phyloP scores from a whole-genome alignment of 2,113 vertebrate species.

The Paradoxurus hermaphroditus region DNA sequence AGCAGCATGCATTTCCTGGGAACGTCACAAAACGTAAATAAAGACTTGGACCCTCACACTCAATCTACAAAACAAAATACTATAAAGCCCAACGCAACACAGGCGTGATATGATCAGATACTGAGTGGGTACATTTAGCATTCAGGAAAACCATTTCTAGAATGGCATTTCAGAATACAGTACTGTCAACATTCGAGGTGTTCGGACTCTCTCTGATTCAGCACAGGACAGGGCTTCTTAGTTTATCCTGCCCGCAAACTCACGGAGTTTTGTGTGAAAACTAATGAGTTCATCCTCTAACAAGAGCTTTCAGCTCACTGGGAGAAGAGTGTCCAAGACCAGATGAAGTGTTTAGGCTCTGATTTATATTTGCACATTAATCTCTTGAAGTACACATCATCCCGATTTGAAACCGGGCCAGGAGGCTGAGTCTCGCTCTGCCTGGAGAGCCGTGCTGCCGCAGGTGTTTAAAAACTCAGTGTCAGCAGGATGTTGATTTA shows the following conservation, averaged over 20 bases:
- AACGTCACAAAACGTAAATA: not conserved
- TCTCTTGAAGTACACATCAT: slow-evolving; percentile 59
- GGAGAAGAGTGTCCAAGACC: not conserved
- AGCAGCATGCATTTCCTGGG: not conserved
- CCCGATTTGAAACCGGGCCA: not conserved
- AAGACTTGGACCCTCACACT: not conserved
- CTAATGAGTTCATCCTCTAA: slow-evolving; percentile 36
- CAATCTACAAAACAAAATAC: not conserved
- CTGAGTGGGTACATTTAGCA: not conserved
- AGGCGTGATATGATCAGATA: not conserved
- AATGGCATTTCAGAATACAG: not conserved
- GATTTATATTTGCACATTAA: slow-evolving; percentile 51
- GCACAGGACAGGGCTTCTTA: not conserved
- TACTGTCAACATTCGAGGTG: not conserved
- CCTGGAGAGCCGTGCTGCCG: not conserved
- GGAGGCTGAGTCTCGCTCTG: not conserved
- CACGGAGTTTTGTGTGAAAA: not conserved
- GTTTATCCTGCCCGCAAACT: not conserved
- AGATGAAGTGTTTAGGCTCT: slow-evolving; percentile 41
- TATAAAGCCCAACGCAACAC: not conserved
- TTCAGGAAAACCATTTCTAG: not conserved
- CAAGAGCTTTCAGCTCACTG: slow-evolving; percentile 32
- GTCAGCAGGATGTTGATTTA: slow-evolving; percentile 66
- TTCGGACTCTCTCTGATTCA: not conserved
- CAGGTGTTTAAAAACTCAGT: slow-evolving; percentile 50